Base-by-base conservation (phyloP, 2,888 invertebrate species). In the Drosophila maculinotata region DNA sequence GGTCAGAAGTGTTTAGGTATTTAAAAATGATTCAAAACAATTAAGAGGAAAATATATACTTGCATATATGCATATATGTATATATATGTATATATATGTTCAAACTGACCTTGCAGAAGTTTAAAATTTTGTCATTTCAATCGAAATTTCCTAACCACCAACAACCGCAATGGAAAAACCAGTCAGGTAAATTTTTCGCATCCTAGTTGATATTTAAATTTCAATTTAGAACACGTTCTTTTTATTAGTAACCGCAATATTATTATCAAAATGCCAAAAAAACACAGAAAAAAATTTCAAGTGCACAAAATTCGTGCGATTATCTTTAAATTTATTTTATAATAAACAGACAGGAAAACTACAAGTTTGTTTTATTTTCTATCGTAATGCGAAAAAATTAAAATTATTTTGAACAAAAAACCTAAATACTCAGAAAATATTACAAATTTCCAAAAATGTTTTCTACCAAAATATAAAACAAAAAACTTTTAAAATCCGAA, bases 21-120 rank as follows among this genome's bases (percentile, higher is more conserved):
- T 44, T 67, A 14, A 53, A 54, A 59, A 76, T 79, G 79, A 79
- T 76, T 79, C 79, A 79, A 73, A 67, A 59, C 64, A 79, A 76
- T 79, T 76, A 69, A 45, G 42, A 35, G 10, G 48, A 69, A 79
- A 52, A 54, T 58, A 36, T 4, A 54, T 44, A 44, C 23, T 38
- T 58, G 53, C 41, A 35, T 23, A 31, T 26, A 54, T 64, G 45
- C 45, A 53, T 58, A 59, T 66, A 63, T 39, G 9, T n/a, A n/a
- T n/a, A 35, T 23, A 31, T 26, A 54, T 64, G 45, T 41, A 53
- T 58, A 59, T 66, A 63, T 39, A 7, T n/a, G n/a, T n/a, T n/a
- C n/a, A n/a, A n/a, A 36, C 8, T 60, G 54, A 65, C 76, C 72
- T 75, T 75, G 56, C 28, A 25, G 20, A 52, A 36, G 25, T 17